phyloP scores from a whole-genome alignment of 2,888 invertebrate species.

The Temnothorax rugatulus region DNA sequence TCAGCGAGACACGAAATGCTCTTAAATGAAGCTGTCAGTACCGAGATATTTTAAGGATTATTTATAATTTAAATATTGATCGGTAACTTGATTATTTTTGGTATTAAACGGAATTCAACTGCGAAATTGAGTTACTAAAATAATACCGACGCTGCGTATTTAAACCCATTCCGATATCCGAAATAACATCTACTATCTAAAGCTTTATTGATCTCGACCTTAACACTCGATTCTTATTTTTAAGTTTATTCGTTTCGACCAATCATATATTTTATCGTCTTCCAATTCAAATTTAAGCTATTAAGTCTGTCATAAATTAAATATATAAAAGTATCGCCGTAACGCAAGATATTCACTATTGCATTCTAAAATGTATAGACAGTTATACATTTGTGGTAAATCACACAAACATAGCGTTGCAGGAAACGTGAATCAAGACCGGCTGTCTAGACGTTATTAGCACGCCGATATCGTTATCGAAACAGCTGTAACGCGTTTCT shows the following conservation, averaged over 20 bases:
- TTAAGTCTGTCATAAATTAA: not conserved
- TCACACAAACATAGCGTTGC: conserved; percentile 1
- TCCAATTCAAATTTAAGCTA: not conserved
- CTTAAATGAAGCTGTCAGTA: not conserved
- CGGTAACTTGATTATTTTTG: not conserved
- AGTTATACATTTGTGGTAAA: not conserved
- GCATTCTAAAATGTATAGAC: conserved; percentile 1
- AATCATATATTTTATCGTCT: not conserved
- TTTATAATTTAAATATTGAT: not conserved
- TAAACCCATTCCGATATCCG: not conserved
- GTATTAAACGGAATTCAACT: not conserved
- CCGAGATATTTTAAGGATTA: not conserved
- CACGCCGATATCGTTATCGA: conserved; percentile 54
- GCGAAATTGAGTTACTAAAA: not conserved
- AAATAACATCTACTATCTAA: not conserved
- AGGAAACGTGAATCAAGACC: not conserved
- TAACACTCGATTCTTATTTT: not conserved
- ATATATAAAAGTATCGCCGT: not conserved
- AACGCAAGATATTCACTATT: not conserved
- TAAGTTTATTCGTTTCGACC: not conserved
- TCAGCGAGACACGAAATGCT: not conserved
- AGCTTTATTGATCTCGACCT: not conserved
- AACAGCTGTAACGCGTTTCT: conserved; percentile 39
- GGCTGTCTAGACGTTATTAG: conserved; percentile 22
- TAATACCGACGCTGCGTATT: not conserved